Evolutionary conservation across 2,888 invertebrate species (phyloP).

Genomic region (Achlya flavicornis): DNA sequence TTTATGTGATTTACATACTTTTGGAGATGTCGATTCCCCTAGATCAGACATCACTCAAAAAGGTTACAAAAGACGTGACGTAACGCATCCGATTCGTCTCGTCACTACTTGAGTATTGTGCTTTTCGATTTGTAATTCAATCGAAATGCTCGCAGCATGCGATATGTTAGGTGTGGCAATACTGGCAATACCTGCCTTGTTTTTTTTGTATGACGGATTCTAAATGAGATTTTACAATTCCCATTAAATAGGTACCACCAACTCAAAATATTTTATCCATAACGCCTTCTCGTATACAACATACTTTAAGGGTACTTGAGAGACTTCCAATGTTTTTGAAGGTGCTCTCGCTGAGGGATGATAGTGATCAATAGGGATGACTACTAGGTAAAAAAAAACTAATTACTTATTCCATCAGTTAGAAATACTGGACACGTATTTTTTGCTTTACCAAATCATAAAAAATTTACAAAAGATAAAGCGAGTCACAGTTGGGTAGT

Average conservation of each 20-base stretch:
- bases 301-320: neutral
- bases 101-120: slow-evolving; percentile 53
- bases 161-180: slow-evolving; percentile 67
- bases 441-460: too few relatives aligned
- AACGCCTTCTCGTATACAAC: neutral
- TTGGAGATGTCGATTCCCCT: neutral
- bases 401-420: too few relatives aligned
- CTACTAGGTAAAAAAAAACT: too few relatives aligned
- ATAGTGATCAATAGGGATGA: neutral
- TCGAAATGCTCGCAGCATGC: slow-evolving; percentile 65
- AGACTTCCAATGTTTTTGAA: neutral
- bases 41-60: neutral
- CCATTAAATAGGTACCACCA: neutral
- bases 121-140: slow-evolving; percentile 70
- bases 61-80: slow-evolving; percentile 46
- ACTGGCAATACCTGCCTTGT: slow-evolving; percentile 54
- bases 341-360: neutral
- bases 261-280: neutral
- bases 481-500: too few relatives aligned
- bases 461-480: too few relatives aligned
- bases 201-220: slow-evolving; percentile 41
- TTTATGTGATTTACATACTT: too few relatives aligned
- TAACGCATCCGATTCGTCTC: slow-evolving; percentile 56
- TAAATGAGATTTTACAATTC: slow-evolving; percentile 19
- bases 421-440: too few relatives aligned